A percentile compares a stretch with the other conserved stretches of the same genome.
Evolutionary conservation across 2,888 invertebrate species (phyloP).

Genomic region (Neoaliturus tenellus): DNA sequence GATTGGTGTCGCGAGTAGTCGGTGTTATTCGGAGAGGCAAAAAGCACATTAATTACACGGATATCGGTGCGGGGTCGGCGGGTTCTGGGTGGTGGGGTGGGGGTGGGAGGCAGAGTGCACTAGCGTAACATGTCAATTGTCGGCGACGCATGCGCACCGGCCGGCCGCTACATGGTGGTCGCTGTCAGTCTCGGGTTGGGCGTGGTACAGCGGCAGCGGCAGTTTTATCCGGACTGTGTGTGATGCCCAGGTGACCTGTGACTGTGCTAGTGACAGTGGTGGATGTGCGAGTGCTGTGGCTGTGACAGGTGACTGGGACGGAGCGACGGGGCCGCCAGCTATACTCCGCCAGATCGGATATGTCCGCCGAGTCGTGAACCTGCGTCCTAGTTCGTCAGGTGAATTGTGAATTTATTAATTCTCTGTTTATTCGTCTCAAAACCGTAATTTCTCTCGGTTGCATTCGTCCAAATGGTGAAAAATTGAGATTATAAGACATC

Average conservation of each 20-base stretch:
- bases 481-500: no score
- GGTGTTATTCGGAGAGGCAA: conserved; percentile 14
- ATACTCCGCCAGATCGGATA: neutral
- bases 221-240: conserved; percentile 28
- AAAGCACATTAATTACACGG: conserved; percentile 39
- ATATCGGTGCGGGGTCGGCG: conserved; percentile 31
- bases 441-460: no score
- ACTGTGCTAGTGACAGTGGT: neutral
- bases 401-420: no score
- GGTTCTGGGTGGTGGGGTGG: neutral
- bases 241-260: conserved; percentile 33
- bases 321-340: neutral
- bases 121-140: conserved; percentile 47
- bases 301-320: neutral
- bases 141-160: conserved; percentile 44
- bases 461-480: no score
- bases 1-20: conserved; percentile 31
- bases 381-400: neutral
- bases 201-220: no score
- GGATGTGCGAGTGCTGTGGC: neutral
- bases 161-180: conserved; percentile 23
- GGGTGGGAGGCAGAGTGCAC: conserved; percentile 35
- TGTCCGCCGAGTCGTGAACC: neutral
- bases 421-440: no score
- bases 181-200: conserved; percentile 58